Evolutionary conservation across 2,113 vertebrate species (phyloP), one percentile per base, ranked within the genome.

Genomic region (Nycticebus coucang): DNA sequence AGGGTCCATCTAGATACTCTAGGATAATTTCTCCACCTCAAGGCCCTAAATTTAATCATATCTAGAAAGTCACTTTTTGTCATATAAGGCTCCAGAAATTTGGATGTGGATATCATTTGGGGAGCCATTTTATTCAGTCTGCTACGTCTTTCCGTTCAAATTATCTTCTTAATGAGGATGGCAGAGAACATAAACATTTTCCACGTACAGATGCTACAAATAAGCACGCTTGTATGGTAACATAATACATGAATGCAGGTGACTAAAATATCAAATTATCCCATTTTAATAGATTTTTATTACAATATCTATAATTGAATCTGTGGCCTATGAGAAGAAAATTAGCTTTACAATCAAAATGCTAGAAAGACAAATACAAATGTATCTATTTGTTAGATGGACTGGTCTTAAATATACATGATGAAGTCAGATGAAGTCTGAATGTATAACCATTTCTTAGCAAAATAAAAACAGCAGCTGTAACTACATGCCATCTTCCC

Each of bases 301-400:
- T 93, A 28, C 77, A 86, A 10, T 2, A 50, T 57, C 41, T 77
- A 19, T 77, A 82, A 69, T 55, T 59, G 13, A 94, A 86, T 78
- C 28, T 85, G 37, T 50, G 84, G 57, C 18, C 59, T 30, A 26
- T 15, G 24, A 13, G 37, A 55, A 59, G 66, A 77, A 86, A 86
- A 74, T 78, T 69, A n/a, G 69, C 5, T 15, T 68, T 57, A 74
- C 2, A 74, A 21, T 80, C 4, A 75, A 28, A 30, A 69, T 69
- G 11, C 37, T 89, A 81, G n/a, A 72, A 71, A 41, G 22, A 66
- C 11, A 66, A 33, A 1, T 5, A 93, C 33, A 3, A 55, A 88
- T 75, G 60, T 93, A 24, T 59, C 87, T 95, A 50, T 21, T 83
- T 77, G 18, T n/a, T n/a, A n/a, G n/a, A n/a, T n/a, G n/a, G n/a